Evolutionary conservation across 2,888 invertebrate genomes (phyloP).

Genomic region (Tiphia femorata): DNA sequence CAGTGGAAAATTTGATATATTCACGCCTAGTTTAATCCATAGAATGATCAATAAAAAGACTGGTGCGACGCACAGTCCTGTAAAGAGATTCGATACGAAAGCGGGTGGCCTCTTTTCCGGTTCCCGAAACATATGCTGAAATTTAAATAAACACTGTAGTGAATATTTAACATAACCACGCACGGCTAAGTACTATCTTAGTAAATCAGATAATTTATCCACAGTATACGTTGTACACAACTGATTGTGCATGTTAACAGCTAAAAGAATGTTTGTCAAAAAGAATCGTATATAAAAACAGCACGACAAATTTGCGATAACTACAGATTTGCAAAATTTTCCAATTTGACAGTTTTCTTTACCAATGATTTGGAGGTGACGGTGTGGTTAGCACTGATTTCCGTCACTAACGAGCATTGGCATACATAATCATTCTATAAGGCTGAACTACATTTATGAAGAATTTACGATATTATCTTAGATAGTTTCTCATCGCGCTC

Average conservation of each 20-base stretch:
- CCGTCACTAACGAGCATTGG: constrained; percentile 66
- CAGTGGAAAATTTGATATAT: constrained; percentile 85
- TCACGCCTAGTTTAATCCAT: constrained; percentile 91
- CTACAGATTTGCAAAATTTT: no score
- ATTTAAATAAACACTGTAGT: constrained; percentile 13
- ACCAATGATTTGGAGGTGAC: constrained; percentile 67
- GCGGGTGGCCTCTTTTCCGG: constrained; percentile 93
- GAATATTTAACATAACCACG: no score
- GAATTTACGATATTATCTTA: no score
- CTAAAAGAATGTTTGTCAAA: constrained; percentile 23
- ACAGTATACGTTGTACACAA: constrained; percentile 1
- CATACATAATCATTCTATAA: constrained; percentile 1
- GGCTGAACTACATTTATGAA: no score
- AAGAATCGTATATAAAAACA: background rate
- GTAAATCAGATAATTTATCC: no score
- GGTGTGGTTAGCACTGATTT: constrained; percentile 44
- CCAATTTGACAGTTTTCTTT: constrained; percentile 44
- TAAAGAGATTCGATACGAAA: constrained; percentile 91
- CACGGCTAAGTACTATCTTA: no score
- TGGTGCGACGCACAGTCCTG: constrained; percentile 84
- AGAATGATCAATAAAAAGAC: constrained; percentile 84
- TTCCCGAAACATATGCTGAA: constrained; percentile 87
- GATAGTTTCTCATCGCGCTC: no score
- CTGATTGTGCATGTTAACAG: background rate
- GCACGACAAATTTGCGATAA: background rate